These are phyloP conservation scores for Eristalis arbustorum DNA, from an alignment of 2,888 invertebrate genomes.

Conservation along the genomic window DNA sequence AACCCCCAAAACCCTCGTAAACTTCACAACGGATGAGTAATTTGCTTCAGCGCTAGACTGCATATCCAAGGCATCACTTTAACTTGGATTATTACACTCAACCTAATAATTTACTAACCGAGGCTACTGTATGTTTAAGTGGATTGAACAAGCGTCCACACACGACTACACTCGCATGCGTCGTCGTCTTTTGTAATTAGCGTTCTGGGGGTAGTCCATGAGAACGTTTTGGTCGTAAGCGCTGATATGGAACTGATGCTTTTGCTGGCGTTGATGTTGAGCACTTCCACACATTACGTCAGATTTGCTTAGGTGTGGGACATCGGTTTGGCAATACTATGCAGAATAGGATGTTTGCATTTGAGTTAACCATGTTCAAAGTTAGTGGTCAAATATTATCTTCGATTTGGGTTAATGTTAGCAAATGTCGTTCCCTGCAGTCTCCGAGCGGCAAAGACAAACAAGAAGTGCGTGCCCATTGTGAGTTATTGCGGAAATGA, in stretches of 20 bases:
- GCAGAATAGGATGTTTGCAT: constrained; percentile 27
- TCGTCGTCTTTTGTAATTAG: constrained; percentile 36
- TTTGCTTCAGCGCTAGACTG: not conserved
- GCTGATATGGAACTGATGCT: constrained; percentile 2
- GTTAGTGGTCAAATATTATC: constrained; percentile 14
- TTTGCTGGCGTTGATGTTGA: not conserved
- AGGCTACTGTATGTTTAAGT: constrained; percentile 21
- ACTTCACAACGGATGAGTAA: not conserved
- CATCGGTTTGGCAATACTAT: constrained; percentile 1
- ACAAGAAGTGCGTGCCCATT: not conserved
- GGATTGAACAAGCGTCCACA: not conserved
- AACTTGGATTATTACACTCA: constrained; percentile 24
- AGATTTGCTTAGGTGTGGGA: constrained; percentile 1
- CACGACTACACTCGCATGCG: not conserved
- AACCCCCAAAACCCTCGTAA: not conserved
- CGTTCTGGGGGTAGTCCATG: constrained; percentile 33
- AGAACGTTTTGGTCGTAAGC: constrained; percentile 36
- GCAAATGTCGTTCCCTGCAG: not conserved
- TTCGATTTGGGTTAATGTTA: not conserved
- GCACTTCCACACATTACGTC: constrained; percentile 15
- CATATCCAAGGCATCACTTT: not conserved
- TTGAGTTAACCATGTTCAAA: constrained; percentile 19
- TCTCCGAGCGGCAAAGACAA: not conserved
- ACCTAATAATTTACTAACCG: constrained; percentile 20
- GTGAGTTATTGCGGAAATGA: not conserved